Evolutionary conservation across 1,140 invertebrate genomes (phyloP).

Genomic region (Chelonus insularis): DNA sequence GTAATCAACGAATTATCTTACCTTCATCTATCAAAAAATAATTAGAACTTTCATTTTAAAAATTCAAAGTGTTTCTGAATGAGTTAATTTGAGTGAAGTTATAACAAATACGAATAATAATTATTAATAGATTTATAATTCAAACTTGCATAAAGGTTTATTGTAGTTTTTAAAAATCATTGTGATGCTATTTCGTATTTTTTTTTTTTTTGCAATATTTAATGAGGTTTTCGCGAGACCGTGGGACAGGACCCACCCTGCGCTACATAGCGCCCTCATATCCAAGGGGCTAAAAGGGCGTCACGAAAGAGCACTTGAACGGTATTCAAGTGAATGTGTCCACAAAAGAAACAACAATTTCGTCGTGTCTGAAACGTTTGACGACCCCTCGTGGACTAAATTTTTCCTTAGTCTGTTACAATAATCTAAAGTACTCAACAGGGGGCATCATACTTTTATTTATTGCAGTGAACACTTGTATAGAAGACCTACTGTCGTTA

Average conservation of each 20-base stretch:
- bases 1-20: too few relatives aligned
- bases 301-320: conserved; percentile 25
- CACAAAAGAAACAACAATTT: conserved; percentile 23
- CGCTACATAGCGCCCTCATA: not conserved
- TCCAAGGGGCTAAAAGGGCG: conserved; percentile 14
- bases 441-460: not conserved
- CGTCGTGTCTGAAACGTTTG: conserved; percentile 14
- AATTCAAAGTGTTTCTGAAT: too few relatives aligned
- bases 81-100: too few relatives aligned
- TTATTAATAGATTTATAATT: too few relatives aligned
- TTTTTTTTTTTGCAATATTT: too few relatives aligned
- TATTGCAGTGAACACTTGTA: not conserved
- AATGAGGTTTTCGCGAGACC: not conserved
- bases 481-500: not conserved
- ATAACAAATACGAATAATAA: too few relatives aligned
- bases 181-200: too few relatives aligned
- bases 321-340: conserved; percentile 26
- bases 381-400: conserved; percentile 5
- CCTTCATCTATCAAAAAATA: too few relatives aligned
- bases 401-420: conserved; percentile 5
- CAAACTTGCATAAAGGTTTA: too few relatives aligned
- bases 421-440: not conserved
- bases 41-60: too few relatives aligned
- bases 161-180: too few relatives aligned
- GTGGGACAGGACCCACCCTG: conserved; percentile 4